Percentiles rank a stretch among this genome's conserved stretches.
Evolutionary conservation across 1,140 invertebrate genomes (phyloP).

Genomic region (Neotoxoptera formosana): DNA sequence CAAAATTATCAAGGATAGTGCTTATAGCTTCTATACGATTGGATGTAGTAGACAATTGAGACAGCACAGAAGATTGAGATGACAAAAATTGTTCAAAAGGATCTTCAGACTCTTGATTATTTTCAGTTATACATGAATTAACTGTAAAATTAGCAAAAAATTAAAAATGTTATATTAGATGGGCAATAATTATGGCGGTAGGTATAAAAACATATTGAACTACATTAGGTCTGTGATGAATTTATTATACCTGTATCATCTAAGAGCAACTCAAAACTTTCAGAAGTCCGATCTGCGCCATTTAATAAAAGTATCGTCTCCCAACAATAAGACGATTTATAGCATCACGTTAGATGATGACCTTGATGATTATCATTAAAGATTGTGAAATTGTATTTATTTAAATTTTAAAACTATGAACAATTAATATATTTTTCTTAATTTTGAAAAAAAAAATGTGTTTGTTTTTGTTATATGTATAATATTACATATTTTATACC

Average conservation of each 20-base stretch:
- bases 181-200: neutral
- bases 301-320: neutral
- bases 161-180: neutral
- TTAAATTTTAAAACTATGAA: neutral
- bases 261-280: neutral
- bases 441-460: neutral
- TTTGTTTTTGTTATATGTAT: neutral
- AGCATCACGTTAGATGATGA: neutral
- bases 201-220: neutral
- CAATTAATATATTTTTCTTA: neutral
- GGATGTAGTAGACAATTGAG: neutral
- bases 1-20: neutral
- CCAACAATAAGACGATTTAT: neutral
- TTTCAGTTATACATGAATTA: neutral
- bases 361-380: constrained; percentile 9
- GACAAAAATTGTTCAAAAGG: neutral
- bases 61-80: neutral
- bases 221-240: neutral
- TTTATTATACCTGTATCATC: neutral
- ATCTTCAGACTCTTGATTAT: neutral
- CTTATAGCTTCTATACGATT: neutral
- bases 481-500: neutral
- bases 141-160: neutral
- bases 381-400: neutral
- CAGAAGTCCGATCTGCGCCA: neutral